Evolutionary conservation across 2,888 invertebrate species (phyloP), one percentile per base, ranked within the genome.

Genomic region (Aspidapion aeneum): DNA sequence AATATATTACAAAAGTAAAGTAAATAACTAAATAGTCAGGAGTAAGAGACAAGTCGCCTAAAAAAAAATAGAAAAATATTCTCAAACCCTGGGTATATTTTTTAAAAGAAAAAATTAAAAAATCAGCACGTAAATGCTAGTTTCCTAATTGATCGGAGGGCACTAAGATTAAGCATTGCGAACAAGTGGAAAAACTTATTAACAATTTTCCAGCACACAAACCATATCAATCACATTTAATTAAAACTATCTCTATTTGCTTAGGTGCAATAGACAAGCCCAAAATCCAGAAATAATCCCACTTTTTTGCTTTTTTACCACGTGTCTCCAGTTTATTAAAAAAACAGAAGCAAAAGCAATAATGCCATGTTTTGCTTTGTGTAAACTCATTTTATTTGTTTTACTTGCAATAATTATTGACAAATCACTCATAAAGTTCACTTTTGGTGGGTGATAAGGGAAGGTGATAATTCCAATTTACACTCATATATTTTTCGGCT

Each of bases 361-460:
- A 66, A 66, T 57, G 54, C 59, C 21, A 59, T 18, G 50, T 63
- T 63, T 63, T 57, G 52, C 55, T 60, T 57, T n/a, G n/a, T n/a
- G n/a, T n/a, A n/a, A n/a, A n/a, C n/a, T 58, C 58, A 63, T 63
- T 68, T 72, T 79, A 76, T 79, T 78, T 78, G 75, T 76, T 77
- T 74, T 74, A 75, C 76, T 75, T 76, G 74, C 74, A 74, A 75
- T 75, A 78, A 79, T 78, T 79, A 78, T 79, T 79, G 75, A 79
- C 79, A 79, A 78, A 79, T 79, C 79, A 79, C 79, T 79, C 73
- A 70, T 78, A 73, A 74, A 70, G 70, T 75, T 77, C 75, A 78
- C 74, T 75, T 35, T 35, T 75, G 76, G 35, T 12, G 35, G 35
- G 35, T 35, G 35, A 35, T 73, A 35, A 35, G 35, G 35, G 35